phyloP scores from a whole-genome alignment of 2,797 vertebrate genomes.

The Tolypeutes matacus region DNA sequence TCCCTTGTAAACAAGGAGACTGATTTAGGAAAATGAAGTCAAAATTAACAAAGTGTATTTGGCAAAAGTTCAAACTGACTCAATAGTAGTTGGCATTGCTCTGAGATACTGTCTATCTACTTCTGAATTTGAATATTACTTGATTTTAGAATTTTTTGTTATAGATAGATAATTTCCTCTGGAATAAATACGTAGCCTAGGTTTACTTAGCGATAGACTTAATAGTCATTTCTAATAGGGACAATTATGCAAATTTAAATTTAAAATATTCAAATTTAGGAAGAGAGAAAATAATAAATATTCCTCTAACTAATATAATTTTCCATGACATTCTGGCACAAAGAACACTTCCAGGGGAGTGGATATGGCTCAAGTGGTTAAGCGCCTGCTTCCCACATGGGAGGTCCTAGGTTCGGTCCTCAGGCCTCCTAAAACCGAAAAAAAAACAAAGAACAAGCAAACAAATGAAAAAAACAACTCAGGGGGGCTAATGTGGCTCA shows the following conservation, averaged over 20 bases:
- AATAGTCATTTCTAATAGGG: neutral
- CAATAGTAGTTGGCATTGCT: neutral
- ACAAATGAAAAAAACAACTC: too few species aligned
- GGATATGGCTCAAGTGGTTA: too few species aligned
- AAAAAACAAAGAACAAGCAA: too few species aligned
- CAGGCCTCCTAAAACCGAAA: too few species aligned
- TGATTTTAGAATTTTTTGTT: neutral
- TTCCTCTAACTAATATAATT: neutral
- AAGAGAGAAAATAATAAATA: neutral
- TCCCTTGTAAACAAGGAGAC: neutral
- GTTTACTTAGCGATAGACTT: neutral
- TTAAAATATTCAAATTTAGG: neutral
- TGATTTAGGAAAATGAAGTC: neutral
- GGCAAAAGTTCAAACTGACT: neutral
- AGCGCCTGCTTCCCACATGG: too few species aligned
- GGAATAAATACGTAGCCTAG: neutral
- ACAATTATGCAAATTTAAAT: neutral
- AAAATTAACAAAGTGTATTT: neutral
- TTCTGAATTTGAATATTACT: constrained; percentile 8
- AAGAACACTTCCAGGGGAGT: neutral
- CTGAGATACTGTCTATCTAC: neutral
- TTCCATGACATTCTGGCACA: neutral
- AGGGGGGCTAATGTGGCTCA: too few species aligned
- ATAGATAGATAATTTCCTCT: constrained; percentile 7
- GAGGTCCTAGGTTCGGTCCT: too few species aligned